phyloP scores from a whole-genome alignment of 92 coral and sea anemone species.

The Isaurus tuberculatus region DNA sequence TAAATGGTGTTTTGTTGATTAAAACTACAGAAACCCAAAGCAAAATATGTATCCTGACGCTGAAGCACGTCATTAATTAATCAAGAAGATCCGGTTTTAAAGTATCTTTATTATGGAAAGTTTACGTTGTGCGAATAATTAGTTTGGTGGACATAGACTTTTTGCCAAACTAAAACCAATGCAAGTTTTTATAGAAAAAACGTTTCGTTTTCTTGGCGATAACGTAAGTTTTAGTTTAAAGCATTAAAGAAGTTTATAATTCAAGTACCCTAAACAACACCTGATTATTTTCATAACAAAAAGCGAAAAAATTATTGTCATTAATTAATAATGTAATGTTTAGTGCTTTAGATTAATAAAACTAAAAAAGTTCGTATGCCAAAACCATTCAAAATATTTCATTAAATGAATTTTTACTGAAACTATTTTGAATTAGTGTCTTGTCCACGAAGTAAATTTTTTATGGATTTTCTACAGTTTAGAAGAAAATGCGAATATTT shows the following conservation, averaged over 20 bases:
- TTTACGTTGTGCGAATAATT: background rate
- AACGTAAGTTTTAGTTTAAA: background rate
- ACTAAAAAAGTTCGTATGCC: background rate
- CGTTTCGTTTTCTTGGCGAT: background rate
- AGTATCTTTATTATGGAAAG: slow-evolving; percentile 1
- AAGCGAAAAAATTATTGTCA: background rate
- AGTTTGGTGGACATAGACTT: background rate
- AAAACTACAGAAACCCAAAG: background rate
- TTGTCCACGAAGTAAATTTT: background rate
- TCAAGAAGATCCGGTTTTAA: background rate
- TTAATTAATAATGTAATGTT: slow-evolving; percentile 26
- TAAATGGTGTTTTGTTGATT: slow-evolving; percentile 24
- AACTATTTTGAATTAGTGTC: background rate
- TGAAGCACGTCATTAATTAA: slow-evolving; percentile 28
- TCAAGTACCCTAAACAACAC: background rate
- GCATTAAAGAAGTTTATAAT: background rate
- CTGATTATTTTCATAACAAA: background rate
- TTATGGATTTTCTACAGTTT: background rate
- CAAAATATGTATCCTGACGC: slow-evolving; percentile 29
- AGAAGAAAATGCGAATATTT: background rate
- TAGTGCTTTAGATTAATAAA: background rate
- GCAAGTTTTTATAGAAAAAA: background rate
- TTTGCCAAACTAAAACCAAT: background rate
- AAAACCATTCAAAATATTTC: background rate
- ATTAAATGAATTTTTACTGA: background rate